These are phyloP conservation scores for Bergia puertoricense DNA, from an alignment of 92 coral and sea anemone species.

Conservation along the genomic window DNA sequence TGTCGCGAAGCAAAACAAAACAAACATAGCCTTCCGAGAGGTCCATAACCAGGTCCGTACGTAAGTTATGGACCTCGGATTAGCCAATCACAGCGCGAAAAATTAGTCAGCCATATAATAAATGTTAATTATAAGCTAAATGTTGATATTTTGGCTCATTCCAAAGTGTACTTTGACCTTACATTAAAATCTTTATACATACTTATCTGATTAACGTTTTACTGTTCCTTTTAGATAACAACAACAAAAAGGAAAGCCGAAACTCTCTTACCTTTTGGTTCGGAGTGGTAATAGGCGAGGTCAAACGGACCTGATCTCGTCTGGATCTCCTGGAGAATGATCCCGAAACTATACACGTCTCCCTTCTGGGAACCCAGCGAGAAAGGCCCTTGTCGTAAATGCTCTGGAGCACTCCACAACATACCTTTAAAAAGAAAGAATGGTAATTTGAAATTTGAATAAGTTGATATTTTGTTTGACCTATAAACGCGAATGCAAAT, in stretches of 20 bases:
- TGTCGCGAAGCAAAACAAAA: too few species aligned
- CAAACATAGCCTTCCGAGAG: too few species aligned
- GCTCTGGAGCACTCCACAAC: slow-evolving; percentile 96
- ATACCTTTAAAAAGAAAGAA: slow-evolving; percentile 52
- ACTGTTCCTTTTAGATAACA: not conserved
- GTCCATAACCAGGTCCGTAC: too few species aligned
- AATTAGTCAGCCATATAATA: too few species aligned
- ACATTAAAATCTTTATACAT: too few species aligned
- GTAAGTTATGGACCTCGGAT: too few species aligned
- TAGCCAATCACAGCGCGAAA: too few species aligned
- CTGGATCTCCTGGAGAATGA: slow-evolving; percentile 88
- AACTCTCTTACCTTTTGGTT: slow-evolving; percentile 71
- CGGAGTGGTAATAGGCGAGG: slow-evolving; percentile 72
- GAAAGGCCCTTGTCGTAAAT: slow-evolving; percentile 69
- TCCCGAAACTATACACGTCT: slow-evolving; percentile 95
- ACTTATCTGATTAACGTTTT: not conserved
- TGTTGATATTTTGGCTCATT: too few species aligned
- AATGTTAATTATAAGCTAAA: too few species aligned
- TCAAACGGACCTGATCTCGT: slow-evolving; percentile 94
- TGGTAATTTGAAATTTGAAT: not conserved
- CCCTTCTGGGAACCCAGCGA: slow-evolving; percentile 89
- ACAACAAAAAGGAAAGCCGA: not conserved
- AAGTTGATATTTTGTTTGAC: not conserved
- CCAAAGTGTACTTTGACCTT: too few species aligned
- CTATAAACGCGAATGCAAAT: not conserved